Evolutionary conservation across 2,888 invertebrate genomes (phyloP).

Genomic region (Brenthis daphne): DNA sequence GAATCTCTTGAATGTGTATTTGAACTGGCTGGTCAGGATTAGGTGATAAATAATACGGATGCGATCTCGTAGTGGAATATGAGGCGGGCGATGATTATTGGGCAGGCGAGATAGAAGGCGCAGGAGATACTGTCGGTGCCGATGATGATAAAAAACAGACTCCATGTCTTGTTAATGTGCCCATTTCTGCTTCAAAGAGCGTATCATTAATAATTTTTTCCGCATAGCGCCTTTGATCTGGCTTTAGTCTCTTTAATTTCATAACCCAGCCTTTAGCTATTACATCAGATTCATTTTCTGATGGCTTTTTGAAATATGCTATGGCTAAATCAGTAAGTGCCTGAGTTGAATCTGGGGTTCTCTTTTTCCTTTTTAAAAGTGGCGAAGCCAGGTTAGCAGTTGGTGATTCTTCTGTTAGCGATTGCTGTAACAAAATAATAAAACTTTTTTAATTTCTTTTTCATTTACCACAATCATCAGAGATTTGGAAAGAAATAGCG

Average conservation of each 20-base stretch:
- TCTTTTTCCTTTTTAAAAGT: slow-evolving; percentile 6
- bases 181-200: slow-evolving; percentile 36
- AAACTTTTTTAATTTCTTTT: not conserved
- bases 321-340: slow-evolving; percentile 4
- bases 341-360: not conserved
- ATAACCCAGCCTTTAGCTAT: slow-evolving; percentile 37
- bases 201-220: slow-evolving; percentile 38
- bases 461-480: slow-evolving; percentile 5
- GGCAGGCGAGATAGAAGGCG: not conserved
- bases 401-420: slow-evolving; percentile 5
- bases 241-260: slow-evolving; percentile 33
- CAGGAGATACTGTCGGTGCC: not conserved
- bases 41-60: not conserved
- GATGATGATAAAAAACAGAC: slow-evolving; percentile 11
- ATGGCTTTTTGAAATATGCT: slow-evolving; percentile 13
- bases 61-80: too few relatives aligned
- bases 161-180: slow-evolving; percentile 27
- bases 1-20: not conserved
- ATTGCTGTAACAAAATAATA: slow-evolving; percentile 5
- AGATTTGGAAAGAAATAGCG: not conserved
- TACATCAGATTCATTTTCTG: slow-evolving; percentile 29
- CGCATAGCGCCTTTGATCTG: slow-evolving; percentile 36
- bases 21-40: not conserved
- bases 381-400: not conserved
- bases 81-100: too few relatives aligned